Base-by-base conservation (phyloP, 2,888 invertebrate species). In the Drosophila glabriapex region DNA sequence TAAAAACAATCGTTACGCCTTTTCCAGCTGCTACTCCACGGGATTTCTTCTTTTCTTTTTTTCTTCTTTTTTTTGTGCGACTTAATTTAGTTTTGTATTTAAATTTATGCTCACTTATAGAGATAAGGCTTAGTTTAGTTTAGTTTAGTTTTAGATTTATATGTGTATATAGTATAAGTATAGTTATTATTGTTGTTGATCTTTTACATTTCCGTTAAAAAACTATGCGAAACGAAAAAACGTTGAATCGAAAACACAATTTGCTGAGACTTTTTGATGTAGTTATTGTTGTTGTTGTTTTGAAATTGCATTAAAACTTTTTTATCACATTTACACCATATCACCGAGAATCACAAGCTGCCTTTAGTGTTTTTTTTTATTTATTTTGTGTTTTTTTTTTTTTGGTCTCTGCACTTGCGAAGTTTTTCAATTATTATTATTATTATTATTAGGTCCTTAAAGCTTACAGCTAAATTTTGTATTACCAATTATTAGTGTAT, bases 281-380 rank as follows among this genome's bases (percentile, higher is more conserved):
- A 50, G 56, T 71, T 78, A 55, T 68, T 69, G 35, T 55, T 76
- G n/a, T 68, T 60, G 29, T 33, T 58, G 31, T 72, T 65, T 76
- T 62, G 68, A 73, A 76, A 80, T 85, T 85, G 59, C 70, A 73
- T 86, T 85, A 81, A 90, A 90, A 86, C 68, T 68, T 76, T 68
- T 90, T 87, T 88, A 88, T 88, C 87, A 88, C 87, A 88, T 88
- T 85, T 88, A 91, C 87, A 88, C 87, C 89, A 85, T 88, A 88
- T 88, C 87, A 88, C 87, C 87, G 87, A 88, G 90, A 88, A 89
- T 90, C 89, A 88, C 91, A 87, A 89, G 83, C 85, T 87, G 78
- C 80, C 83, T 52, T 82, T 80, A 63, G 72, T 78, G 43, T 64
- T 63, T 62, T 54, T 54, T 22, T 43, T 61, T 68, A 0, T 37